Conservation (phyloP, 2,797 vertebrate genomes). For the Sus cebifrons region DNA sequence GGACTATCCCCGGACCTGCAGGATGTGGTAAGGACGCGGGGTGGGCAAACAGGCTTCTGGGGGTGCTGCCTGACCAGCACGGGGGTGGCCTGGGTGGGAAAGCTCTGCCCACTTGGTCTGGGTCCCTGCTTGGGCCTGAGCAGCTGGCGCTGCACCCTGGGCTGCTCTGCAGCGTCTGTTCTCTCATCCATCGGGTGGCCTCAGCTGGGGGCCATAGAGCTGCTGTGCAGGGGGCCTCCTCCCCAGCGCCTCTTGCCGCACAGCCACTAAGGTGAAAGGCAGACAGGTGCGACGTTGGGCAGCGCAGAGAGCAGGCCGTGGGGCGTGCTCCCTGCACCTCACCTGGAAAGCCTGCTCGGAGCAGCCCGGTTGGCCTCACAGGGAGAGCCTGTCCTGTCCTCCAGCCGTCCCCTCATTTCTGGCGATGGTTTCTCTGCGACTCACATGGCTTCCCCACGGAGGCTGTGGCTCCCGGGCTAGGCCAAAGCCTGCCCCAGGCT, state of each 20-base stretch:
- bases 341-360: neutral
- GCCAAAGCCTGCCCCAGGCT: neutral
- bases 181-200: neutral
- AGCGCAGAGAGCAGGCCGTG: too few relatives aligned
- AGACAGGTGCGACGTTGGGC: neutral
- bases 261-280: neutral
- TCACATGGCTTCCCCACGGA: neutral
- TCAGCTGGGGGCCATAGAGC: neutral
- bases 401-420: neutral
- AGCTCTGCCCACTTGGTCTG: fast-evolving
- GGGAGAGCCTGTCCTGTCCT: neutral
- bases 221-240: neutral
- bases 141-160: neutral
- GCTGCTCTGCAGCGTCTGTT: neutral
- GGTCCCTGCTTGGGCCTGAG: neutral
- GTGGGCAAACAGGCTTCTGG: fast-evolving
- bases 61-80: neutral
- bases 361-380: neutral
- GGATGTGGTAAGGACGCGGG: constrained; percentile 93
- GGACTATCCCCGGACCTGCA: constrained; percentile 97
- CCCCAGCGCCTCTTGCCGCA: neutral
- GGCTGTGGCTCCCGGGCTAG: neutral
- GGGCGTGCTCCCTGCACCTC: neutral
- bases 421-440: neutral
- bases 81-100: neutral